These are phyloP conservation scores for Serripes groenlandicus DNA, from an alignment of 2,888 invertebrate genomes.

Conservation along the genomic window DNA sequence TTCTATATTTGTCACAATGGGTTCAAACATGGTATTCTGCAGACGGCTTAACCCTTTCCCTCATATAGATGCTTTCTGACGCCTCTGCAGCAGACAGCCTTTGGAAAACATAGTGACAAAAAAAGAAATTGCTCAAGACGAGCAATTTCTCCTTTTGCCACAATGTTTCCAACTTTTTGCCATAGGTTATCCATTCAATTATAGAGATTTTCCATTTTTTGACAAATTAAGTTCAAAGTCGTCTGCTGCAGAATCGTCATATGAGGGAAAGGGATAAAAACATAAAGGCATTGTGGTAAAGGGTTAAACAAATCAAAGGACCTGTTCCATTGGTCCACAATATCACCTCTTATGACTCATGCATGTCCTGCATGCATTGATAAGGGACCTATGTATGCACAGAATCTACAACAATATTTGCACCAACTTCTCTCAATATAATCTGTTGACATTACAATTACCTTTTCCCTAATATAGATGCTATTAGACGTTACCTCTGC, in stretches of 20 bases:
- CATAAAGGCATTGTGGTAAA: too few species aligned
- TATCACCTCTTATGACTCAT: not conserved
- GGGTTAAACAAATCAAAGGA: not conserved
- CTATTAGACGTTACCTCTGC: too few species aligned
- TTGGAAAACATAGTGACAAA: not conserved
- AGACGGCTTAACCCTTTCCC: not conserved
- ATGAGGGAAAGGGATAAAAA: too few species aligned
- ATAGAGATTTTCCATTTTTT: not conserved
- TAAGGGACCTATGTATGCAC: not conserved
- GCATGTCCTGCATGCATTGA: not conserved
- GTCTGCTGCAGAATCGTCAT: too few species aligned
- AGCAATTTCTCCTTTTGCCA: not conserved
- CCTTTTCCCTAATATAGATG: too few species aligned
- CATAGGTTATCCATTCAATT: not conserved
- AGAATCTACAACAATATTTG: not conserved
- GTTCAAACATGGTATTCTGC: not conserved
- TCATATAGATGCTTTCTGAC: too few species aligned
- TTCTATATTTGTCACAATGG: not conserved
- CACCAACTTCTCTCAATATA: not conserved
- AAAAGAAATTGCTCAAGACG: not conserved
- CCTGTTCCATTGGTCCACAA: slow-evolving; percentile 6
- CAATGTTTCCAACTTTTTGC: not conserved
- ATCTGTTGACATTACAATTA: slow-evolving; percentile 6
- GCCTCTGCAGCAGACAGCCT: not conserved
- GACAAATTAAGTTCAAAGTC: not conserved